A percentile compares a stretch with the other conserved stretches of the same genome.
Conservation (phyloP, 2,113 vertebrate genomes). For the Tetrax tetrax region DNA sequence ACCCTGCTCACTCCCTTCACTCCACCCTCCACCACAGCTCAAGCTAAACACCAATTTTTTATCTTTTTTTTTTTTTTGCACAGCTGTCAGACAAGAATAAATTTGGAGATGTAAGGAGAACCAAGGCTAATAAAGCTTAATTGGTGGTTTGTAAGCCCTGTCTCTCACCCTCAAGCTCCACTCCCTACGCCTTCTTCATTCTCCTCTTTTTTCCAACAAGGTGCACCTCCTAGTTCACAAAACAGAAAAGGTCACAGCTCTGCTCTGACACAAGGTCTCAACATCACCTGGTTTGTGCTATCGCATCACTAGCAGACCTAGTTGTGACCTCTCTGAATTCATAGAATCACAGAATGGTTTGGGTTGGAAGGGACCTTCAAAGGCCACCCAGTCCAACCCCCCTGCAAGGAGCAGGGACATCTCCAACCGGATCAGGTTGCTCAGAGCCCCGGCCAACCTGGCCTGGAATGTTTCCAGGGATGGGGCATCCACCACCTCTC, state of each 20-base stretch:
- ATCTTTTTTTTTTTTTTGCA: not conserved
- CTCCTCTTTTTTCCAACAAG: not conserved
- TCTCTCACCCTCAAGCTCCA: not conserved
- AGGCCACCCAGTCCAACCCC: no score
- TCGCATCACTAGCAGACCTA: not conserved
- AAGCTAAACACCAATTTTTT: not conserved
- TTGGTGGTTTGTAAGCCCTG: rapidly evolving
- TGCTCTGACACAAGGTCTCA: not conserved
- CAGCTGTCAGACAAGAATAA: not conserved
- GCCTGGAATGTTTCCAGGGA: no score
- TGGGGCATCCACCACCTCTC: no score
- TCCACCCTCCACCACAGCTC: not conserved
- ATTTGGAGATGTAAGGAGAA: not conserved
- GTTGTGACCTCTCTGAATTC: not conserved
- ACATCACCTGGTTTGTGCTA: not conserved
- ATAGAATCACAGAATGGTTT: no score
- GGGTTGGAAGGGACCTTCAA: no score
- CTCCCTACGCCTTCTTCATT: not conserved
- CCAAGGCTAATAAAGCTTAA: not conserved
- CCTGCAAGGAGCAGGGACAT: no score
- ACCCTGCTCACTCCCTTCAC: not conserved
- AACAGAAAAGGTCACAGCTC: not conserved
- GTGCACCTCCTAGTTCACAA: not conserved
- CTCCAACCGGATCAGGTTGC: no score
- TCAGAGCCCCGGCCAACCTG: no score